A percentile compares a stretch with the other conserved stretches of the same genome.
Conservation (phyloP, 2,113 vertebrate genomes). For the Labeo rohita region DNA sequence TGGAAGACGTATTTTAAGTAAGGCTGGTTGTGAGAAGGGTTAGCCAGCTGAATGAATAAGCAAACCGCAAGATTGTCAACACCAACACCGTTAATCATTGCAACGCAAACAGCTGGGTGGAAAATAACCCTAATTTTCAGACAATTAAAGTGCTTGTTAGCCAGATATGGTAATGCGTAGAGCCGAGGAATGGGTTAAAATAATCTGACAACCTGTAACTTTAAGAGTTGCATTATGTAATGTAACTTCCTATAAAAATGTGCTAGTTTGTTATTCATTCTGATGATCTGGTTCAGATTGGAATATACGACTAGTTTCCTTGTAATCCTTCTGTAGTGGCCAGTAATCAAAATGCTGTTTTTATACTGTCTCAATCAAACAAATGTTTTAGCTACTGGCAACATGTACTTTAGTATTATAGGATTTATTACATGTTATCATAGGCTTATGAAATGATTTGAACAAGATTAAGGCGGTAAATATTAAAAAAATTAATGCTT, state of each 20-base stretch:
- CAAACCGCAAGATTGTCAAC: slow-evolving; percentile 28
- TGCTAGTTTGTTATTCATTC: neutral
- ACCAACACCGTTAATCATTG: neutral
- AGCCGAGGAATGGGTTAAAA: neutral
- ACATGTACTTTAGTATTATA: neutral
- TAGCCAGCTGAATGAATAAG: slow-evolving; percentile 26
- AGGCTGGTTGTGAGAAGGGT: neutral
- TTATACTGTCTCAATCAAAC: neutral
- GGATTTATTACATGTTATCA: neutral
- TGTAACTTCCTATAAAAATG: neutral
- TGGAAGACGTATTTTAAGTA: neutral
- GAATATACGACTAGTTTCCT: neutral
- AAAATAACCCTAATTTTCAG: neutral
- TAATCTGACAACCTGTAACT: neutral
- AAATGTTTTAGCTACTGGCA: neutral
- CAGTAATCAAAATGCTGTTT: neutral
- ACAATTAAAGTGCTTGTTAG: neutral
- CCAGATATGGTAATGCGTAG: neutral
- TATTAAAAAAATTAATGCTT: too few species aligned
- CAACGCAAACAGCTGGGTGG: neutral
- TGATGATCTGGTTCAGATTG: neutral
- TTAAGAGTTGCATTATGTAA: neutral
- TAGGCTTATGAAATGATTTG: neutral
- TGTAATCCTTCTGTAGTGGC: neutral
- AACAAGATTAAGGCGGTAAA: neutral